A percentile compares a stretch with the other conserved stretches of the same genome.
phyloP scores from a whole-genome alignment of 2,888 invertebrate species.

The Phyllotreta striolata region DNA sequence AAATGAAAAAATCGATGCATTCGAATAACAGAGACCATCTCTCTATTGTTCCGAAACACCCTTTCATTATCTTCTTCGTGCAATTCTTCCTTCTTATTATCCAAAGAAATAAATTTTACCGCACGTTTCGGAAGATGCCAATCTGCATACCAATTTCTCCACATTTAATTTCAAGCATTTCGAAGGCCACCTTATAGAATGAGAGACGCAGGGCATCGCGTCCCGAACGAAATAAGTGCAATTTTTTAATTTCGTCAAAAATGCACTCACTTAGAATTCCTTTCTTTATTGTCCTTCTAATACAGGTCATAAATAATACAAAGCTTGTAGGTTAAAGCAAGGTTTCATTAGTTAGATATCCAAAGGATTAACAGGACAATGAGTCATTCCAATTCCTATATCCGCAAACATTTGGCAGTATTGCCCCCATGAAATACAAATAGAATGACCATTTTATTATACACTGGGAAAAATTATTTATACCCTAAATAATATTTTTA shows the following conservation, averaged over 20 bases:
- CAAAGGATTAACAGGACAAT: constrained; percentile 30
- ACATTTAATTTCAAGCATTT: constrained; percentile 38
- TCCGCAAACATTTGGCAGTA: constrained; percentile 29
- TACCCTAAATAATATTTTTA: not conserved
- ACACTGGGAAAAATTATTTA: constrained; percentile 22
- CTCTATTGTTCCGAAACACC: constrained; percentile 54
- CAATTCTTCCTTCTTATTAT: constrained; percentile 57
- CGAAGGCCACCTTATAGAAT: constrained; percentile 31
- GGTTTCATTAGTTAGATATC: constrained; percentile 23
- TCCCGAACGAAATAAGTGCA: constrained; percentile 20
- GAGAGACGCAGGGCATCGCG: constrained; percentile 20
- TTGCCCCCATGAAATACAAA: constrained; percentile 30
- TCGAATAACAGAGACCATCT: constrained; percentile 54
- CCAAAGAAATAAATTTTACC: constrained; percentile 45
- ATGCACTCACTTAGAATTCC: not conserved
- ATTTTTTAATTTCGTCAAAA: constrained; percentile 18
- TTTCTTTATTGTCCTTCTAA: not conserved
- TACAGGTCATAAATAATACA: constrained; percentile 6
- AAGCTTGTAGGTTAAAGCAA: constrained; percentile 10
- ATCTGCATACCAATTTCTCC: constrained; percentile 39
- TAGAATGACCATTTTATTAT: constrained; percentile 33
- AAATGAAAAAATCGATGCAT: constrained; percentile 51
- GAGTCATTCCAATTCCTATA: constrained; percentile 30
- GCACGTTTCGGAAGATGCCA: constrained; percentile 39
- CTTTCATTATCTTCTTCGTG: constrained; percentile 58